These are phyloP conservation scores for Sebastes reedi DNA, from an alignment of 2,797 vertebrate species.

Conservation along the genomic window DNA sequence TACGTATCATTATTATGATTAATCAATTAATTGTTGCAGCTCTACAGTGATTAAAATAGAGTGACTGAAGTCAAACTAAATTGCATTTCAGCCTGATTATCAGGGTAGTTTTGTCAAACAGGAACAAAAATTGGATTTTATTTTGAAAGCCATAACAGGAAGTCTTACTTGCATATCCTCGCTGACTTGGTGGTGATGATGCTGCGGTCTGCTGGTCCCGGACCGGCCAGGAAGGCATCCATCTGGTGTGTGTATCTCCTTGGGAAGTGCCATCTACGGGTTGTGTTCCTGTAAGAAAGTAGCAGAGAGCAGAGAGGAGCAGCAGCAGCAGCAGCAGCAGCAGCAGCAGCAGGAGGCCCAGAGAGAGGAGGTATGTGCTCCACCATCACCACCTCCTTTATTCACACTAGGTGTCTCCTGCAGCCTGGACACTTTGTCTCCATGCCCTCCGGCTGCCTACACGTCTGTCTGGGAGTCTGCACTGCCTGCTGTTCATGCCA, in stretches of 20 bases:
- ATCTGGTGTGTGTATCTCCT: constrained; percentile 64
- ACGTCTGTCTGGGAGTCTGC: constrained; percentile 50
- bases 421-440: constrained; percentile 51
- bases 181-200: constrained; percentile 56
- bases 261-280: constrained; percentile 65
- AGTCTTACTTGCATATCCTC: accelerated
- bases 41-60: neutral
- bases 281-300: constrained; percentile 34
- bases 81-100: neutral
- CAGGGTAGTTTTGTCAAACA: too few relatives aligned
- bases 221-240: constrained; percentile 78
- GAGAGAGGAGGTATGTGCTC: constrained; percentile 68
- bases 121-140: constrained; percentile 16
- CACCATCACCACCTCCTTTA: constrained; percentile 7
- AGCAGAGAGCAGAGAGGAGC: constrained; percentile 48
- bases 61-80: neutral
- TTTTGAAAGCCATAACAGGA: constrained; percentile 31
- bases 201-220: constrained; percentile 75
- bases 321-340: constrained; percentile 31
- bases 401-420: neutral
- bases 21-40: too few relatives aligned
- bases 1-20: too few relatives aligned
- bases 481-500: constrained; percentile 31
- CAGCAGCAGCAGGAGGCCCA: constrained; percentile 30
- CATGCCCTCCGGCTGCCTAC: constrained; percentile 31